Evolutionary conservation across 2,797 vertebrate genomes (phyloP).

Genomic region (Alosa sapidissima): DNA sequence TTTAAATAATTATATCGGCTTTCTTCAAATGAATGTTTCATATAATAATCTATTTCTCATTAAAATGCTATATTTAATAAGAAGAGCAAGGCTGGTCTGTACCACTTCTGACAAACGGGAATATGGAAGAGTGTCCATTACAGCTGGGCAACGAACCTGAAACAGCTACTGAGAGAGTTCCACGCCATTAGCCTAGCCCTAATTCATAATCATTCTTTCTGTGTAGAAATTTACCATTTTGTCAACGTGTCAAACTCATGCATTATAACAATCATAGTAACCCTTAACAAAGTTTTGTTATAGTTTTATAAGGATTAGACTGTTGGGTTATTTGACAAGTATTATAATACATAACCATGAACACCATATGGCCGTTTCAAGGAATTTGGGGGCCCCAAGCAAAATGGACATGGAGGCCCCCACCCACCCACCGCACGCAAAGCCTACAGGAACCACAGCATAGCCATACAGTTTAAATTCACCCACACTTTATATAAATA

Average conservation of each 20-base stretch:
- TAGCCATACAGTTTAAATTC: no score
- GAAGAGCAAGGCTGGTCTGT: slow-evolving; percentile 74
- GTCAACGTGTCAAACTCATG: no score
- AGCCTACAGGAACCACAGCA: no score
- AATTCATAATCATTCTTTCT: background rate
- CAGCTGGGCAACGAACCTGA: background rate
- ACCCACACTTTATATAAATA: no score
- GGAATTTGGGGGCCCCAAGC: no score
- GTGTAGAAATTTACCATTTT: no score
- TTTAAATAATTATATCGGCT: slow-evolving; percentile 79
- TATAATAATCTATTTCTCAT: slow-evolving; percentile 87
- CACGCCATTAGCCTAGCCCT: background rate
- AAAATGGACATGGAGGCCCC: no score
- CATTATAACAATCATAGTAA: no score
- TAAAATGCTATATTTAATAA: slow-evolving; percentile 88
- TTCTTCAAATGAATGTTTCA: slow-evolving; percentile 88
- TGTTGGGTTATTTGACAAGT: background rate
- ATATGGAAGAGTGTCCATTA: background rate
- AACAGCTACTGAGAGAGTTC: background rate
- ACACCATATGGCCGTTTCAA: no score
- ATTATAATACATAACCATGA: background rate
- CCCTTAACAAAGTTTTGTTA: no score
- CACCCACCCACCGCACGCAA: no score
- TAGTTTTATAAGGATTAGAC: background rate
- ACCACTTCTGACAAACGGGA: slow-evolving; percentile 48